Conservation (phyloP, 2,888 invertebrate genomes). For the Pseudococcus jackbeardsleyi region DNA sequence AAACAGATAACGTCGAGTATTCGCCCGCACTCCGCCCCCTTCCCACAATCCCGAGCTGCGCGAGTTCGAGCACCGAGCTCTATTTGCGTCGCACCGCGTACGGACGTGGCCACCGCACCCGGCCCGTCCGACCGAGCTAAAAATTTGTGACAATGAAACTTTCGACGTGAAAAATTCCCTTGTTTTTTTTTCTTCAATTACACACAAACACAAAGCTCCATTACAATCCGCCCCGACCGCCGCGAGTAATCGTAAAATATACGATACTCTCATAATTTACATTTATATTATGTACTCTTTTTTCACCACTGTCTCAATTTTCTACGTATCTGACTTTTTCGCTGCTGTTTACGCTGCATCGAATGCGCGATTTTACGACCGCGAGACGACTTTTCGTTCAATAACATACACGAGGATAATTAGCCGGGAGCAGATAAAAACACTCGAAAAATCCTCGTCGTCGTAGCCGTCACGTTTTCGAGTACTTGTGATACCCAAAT, state of each 20-base stretch:
- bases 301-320: neutral
- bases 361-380: neutral
- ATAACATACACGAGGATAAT: slow-evolving; percentile 8
- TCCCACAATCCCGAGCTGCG: neutral
- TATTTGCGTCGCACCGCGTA: neutral
- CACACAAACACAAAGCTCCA: neutral
- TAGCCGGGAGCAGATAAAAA: neutral
- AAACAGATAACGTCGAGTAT: slow-evolving; percentile 48
- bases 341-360: neutral
- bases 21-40: neutral
- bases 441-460: neutral
- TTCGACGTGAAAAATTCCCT: slow-evolving; percentile 12
- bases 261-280: neutral
- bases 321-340: neutral
- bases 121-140: neutral
- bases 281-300: neutral
- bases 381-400: neutral
- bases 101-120: neutral
- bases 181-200: neutral
- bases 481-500: slow-evolving; percentile 9
- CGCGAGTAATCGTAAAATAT: neutral
- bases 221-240: neutral
- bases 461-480: slow-evolving; percentile 1
- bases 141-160: slow-evolving; percentile 36
- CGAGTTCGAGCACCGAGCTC: neutral